phyloP scores from a whole-genome alignment of 1,140 invertebrate species.

The Cheumatopsyche charites region DNA sequence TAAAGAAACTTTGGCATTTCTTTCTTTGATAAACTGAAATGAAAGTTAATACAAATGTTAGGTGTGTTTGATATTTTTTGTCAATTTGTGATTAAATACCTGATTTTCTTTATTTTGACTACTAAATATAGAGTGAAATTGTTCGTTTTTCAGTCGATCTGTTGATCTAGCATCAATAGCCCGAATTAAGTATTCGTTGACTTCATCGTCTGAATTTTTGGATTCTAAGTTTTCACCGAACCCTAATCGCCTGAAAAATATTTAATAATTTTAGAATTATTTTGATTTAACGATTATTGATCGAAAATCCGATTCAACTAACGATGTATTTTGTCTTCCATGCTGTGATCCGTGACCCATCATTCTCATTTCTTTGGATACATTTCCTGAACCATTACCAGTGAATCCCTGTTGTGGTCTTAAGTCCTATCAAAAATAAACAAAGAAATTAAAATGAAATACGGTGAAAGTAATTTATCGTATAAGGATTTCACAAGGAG shows the following conservation, averaged over 20 bases:
- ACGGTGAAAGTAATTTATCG: too few relatives aligned
- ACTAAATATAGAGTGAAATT: constrained; percentile 84
- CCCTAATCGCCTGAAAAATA: constrained; percentile 64
- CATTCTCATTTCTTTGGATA: constrained; percentile 85
- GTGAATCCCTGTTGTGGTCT: constrained; percentile 66
- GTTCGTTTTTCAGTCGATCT: constrained; percentile 82
- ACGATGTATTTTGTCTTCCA: constrained; percentile 32
- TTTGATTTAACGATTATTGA: too few relatives aligned
- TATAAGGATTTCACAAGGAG: too few relatives aligned
- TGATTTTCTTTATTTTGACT: constrained; percentile 79
- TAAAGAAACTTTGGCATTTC: constrained; percentile 81
- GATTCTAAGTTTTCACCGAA: constrained; percentile 65
- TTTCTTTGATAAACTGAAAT: constrained; percentile 75
- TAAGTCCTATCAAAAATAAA: constrained; percentile 57
- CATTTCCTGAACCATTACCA: constrained; percentile 79
- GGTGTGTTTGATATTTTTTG: not conserved
- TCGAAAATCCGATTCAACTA: too few relatives aligned
- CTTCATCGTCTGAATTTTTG: constrained; percentile 87
- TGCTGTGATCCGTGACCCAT: constrained; percentile 80
- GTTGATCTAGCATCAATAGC: constrained; percentile 95
- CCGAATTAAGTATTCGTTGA: constrained; percentile 91
- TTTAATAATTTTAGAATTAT: not conserved
- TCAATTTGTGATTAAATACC: constrained; percentile 57
- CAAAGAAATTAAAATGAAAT: too few relatives aligned
- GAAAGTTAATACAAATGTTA: constrained; percentile 33